These are phyloP conservation scores for western clawed frog (Xenopus tropicalis) DNA, from an alignment of 2,113 vertebrate species.

Conservation along the genomic window DNA sequence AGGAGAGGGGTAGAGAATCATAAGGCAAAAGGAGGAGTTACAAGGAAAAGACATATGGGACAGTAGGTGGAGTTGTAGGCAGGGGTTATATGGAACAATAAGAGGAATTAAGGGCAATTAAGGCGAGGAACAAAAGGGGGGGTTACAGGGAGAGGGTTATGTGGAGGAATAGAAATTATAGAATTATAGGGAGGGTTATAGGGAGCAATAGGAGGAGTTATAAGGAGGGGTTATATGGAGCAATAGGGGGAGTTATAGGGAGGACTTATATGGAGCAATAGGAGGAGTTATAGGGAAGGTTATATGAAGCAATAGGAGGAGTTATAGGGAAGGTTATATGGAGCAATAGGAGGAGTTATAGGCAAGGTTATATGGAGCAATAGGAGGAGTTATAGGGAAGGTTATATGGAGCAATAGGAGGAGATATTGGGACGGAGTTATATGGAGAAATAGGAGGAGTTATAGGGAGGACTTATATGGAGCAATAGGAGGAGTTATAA, in stretches of 20 bases:
- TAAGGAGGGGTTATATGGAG: constrained; percentile 48
- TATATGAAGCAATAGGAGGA: no score
- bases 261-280: neutral
- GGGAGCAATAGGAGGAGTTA: constrained; percentile 8
- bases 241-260: constrained; percentile 26
- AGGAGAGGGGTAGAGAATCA: neutral
- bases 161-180: neutral
- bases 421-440: no score
- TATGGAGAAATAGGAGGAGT: no score
- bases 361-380: neutral
- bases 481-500: no score
- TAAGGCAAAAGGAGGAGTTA: neutral
- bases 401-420: no score
- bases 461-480: no score
- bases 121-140: no score
- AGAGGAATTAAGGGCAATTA: no score
- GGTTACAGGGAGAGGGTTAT: neutral
- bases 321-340: no score
- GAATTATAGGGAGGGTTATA: neutral
- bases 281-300: no score
- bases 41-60: neutral
- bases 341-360: no score
- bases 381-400: no score
- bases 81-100: neutral
- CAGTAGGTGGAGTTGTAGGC: neutral